Conservation (phyloP, 2,113 vertebrate genomes). For the Montifringilla adamsi region DNA sequence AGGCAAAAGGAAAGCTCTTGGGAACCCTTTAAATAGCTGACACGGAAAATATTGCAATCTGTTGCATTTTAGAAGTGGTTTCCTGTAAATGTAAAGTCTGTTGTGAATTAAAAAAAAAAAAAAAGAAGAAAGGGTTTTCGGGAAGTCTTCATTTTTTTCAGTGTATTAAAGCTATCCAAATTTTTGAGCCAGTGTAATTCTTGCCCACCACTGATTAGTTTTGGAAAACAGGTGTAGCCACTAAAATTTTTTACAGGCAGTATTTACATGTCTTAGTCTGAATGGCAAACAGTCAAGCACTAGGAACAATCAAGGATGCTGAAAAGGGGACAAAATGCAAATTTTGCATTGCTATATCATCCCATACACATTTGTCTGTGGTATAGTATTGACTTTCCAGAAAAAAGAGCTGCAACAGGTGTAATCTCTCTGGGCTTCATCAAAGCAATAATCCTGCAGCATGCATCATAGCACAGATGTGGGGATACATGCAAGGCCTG, state of each 20-base stretch:
- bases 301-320: neutral
- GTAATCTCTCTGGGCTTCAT: neutral
- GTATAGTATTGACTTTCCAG: neutral
- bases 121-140: conserved; percentile 19
- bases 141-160: conserved; percentile 46
- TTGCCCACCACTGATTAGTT: conserved; percentile 20
- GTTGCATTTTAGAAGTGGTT: conserved; percentile 64
- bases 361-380: neutral
- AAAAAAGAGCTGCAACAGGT: neutral
- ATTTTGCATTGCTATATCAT: neutral
- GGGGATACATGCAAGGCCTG: neutral
- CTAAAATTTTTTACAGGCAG: neutral
- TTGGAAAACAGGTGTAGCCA: conserved; percentile 40
- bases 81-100: conserved; percentile 67
- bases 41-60: conserved; percentile 66
- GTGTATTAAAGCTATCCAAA: neutral
- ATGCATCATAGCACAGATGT: neutral
- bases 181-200: neutral
- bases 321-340: neutral
- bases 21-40: conserved; percentile 56
- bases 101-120: conserved; percentile 47
- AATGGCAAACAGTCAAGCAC: neutral
- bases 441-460: neutral
- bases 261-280: neutral
- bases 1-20: conserved; percentile 40